Conservation (phyloP, 2,888 invertebrate species). For the Lissonota sp. region DNA sequence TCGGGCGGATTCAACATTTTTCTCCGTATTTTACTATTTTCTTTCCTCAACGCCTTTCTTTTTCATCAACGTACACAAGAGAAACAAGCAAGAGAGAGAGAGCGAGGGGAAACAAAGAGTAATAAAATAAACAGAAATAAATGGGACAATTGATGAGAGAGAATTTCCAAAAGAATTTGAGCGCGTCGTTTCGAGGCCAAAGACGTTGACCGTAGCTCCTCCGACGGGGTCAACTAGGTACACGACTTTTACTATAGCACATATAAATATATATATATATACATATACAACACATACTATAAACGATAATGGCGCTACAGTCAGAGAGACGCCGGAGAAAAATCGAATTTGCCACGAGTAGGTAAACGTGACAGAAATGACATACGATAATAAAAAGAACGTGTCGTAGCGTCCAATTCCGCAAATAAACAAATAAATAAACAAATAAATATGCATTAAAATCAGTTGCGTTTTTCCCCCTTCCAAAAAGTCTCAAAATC, state of each 20-base stretch:
- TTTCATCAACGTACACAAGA: not conserved
- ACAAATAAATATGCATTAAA: too few relatives aligned
- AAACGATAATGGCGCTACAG: not conserved
- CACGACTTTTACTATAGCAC: not conserved
- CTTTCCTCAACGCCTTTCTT: slow-evolving; percentile 28
- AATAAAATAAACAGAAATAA: too few relatives aligned
- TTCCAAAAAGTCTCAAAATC: too few relatives aligned
- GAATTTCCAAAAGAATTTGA: slow-evolving; percentile 22
- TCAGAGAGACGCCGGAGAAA: slow-evolving; percentile 8
- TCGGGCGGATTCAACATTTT: not conserved
- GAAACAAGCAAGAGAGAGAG: not conserved
- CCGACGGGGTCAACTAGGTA: slow-evolving; percentile 40
- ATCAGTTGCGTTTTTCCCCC: too few relatives aligned
- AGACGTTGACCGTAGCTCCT: slow-evolving; percentile 30
- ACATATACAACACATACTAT: slow-evolving; percentile 9
- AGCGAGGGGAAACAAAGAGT: not conserved
- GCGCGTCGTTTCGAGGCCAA: slow-evolving; percentile 21
- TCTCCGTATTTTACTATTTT: not conserved
- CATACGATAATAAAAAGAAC: slow-evolving; percentile 39
- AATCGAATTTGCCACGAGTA: slow-evolving; percentile 47
- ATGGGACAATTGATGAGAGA: not conserved
- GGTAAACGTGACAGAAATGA: slow-evolving; percentile 16
- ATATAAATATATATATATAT: not conserved
- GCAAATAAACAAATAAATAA: too few relatives aligned
- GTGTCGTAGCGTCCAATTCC: slow-evolving; percentile 32